These are phyloP conservation scores for Flabesymbios commensalis DNA, from an alignment of 2,888 invertebrate species.

Conservation along the genomic window DNA sequence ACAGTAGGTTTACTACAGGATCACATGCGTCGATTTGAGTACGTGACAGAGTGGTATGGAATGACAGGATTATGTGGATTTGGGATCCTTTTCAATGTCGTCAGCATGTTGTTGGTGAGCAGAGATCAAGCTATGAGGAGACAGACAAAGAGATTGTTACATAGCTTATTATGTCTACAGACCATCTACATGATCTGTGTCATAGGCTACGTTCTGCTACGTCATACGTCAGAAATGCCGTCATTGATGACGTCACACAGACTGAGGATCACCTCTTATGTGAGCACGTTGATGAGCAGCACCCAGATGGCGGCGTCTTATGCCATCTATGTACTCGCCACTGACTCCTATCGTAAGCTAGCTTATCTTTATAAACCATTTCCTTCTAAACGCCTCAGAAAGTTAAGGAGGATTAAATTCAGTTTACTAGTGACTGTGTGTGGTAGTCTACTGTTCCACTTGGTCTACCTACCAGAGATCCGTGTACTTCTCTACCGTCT, in stretches of 20 bases:
- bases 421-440: conserved; percentile 5
- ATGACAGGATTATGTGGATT: conserved; percentile 8
- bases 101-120: not conserved
- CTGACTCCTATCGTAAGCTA: conserved; percentile 6
- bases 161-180: conserved; percentile 15
- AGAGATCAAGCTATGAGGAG: conserved; percentile 7
- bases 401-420: not conserved
- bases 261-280: too few relatives aligned
- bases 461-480: conserved; percentile 21
- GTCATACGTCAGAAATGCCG: not conserved
- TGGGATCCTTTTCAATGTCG: conserved; percentile 16
- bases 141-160: conserved; percentile 3
- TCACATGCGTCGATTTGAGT: too few relatives aligned
- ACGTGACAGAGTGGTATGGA: conserved; percentile 13
- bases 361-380: conserved; percentile 7
- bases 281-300: conserved; percentile 6
- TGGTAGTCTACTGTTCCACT: conserved; percentile 6
- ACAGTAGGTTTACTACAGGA: too few relatives aligned
- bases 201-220: conserved; percentile 9
- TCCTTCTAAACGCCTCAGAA: conserved; percentile 2
- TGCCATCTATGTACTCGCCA: conserved; percentile 23
- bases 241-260: too few relatives aligned
- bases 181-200: conserved; percentile 5
- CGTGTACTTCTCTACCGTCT: conserved; percentile 5
- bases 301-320: conserved; percentile 10